phyloP scores from a whole-genome alignment of 2,797 vertebrate genomes.

The Clamator glandarius region DNA sequence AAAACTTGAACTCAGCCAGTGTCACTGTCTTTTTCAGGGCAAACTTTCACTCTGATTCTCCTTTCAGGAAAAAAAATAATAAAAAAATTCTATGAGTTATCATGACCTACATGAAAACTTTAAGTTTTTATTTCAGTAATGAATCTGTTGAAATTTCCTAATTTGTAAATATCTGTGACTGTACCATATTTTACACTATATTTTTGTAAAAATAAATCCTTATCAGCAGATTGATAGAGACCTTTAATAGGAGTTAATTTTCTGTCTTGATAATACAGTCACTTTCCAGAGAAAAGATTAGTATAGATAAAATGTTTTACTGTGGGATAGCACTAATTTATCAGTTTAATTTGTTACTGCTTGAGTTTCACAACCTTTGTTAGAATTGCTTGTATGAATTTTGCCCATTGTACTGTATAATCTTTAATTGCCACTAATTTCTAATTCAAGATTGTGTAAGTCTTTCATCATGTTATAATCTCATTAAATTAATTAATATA shows the following conservation, averaged over 20 bases:
- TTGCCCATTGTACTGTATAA: not conserved
- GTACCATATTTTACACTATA: not conserved
- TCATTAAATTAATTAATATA: slow-evolving; percentile 9
- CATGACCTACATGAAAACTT: not conserved
- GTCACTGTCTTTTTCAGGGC: not conserved
- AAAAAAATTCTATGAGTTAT: not conserved
- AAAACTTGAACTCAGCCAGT: not conserved
- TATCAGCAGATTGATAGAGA: not conserved
- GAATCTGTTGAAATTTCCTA: not conserved
- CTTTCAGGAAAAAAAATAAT: not conserved
- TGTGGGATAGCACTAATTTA: not conserved
- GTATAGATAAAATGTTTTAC: not conserved
- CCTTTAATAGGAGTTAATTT: not conserved
- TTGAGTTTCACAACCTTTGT: not conserved
- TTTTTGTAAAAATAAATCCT: slow-evolving; percentile 5
- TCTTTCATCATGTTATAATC: not conserved
- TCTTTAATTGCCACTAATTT: not conserved
- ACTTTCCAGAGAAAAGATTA: not conserved
- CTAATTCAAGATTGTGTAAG: not conserved
- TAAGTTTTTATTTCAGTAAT: not conserved
- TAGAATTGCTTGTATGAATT: not conserved
- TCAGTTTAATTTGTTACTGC: not conserved
- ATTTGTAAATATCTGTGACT: not conserved
- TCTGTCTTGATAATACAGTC: slow-evolving; percentile 5
- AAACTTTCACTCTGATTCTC: not conserved